Conservation (phyloP, 1,140 invertebrate species). For the Tetragonula clypearis region DNA sequence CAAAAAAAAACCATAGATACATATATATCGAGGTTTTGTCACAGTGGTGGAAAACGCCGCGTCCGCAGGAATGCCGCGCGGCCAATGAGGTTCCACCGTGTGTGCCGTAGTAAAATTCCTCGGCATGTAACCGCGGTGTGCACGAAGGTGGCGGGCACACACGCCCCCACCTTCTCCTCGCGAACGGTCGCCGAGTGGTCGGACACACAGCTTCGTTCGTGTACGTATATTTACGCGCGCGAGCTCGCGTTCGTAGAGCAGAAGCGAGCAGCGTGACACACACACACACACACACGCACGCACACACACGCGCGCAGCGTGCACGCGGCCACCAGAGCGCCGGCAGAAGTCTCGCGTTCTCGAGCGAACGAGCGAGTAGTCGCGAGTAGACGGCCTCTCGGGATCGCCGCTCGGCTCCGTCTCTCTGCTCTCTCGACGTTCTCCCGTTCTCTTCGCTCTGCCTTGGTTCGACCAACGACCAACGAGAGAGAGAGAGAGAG, state of each 20-base stretch:
- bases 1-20: no score
- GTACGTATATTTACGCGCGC: background rate
- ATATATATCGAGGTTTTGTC: background rate
- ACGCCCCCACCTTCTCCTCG: slow-evolving; percentile 43
- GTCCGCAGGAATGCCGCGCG: slow-evolving; percentile 28
- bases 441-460: slow-evolving; percentile 9
- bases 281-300: no score
- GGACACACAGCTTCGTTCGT: slow-evolving; percentile 11
- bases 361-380: slow-evolving; percentile 43
- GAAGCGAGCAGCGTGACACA: slow-evolving; percentile 4
- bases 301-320: background rate
- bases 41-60: background rate
- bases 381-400: slow-evolving; percentile 40
- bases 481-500: slow-evolving; percentile 8
- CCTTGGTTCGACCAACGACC: background rate
- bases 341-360: slow-evolving; percentile 52
- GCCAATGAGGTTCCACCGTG: background rate
- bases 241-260: background rate
- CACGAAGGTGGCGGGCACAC: slow-evolving; percentile 31
- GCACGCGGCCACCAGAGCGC: slow-evolving; percentile 32
- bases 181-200: slow-evolving; percentile 57
- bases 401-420: slow-evolving; percentile 53
- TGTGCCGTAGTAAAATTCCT: slow-evolving; percentile 36
- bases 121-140: background rate
- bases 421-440: slow-evolving; percentile 41